These are phyloP conservation scores for Acanthis flammea DNA, from an alignment of 2,797 vertebrate species.

Conservation along the genomic window DNA sequence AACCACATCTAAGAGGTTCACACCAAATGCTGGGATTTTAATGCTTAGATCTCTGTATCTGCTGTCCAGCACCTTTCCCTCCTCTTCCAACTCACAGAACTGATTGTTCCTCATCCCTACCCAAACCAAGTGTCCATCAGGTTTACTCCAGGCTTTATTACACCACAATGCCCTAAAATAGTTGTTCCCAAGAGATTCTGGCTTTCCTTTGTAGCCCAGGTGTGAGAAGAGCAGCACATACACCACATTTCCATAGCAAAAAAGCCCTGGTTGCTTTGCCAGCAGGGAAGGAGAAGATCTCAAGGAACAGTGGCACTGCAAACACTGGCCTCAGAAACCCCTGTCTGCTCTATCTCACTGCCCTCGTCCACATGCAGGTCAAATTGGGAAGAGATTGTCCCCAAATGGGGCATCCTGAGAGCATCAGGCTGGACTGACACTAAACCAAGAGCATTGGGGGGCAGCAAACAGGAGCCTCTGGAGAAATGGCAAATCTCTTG, in stretches of 20 bases:
- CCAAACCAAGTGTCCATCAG: neutral
- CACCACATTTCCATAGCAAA: neutral
- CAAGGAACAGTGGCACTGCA: neutral
- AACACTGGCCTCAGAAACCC: neutral
- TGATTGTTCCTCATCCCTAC: neutral
- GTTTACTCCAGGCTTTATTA: neutral
- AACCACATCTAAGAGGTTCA: neutral
- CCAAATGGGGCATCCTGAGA: neutral
- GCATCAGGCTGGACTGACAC: neutral
- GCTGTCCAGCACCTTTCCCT: neutral
- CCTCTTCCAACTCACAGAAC: neutral
- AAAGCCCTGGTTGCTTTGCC: neutral
- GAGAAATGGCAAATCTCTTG: neutral
- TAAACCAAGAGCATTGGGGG: rapidly evolving
- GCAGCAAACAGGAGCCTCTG: neutral
- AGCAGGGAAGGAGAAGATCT: neutral
- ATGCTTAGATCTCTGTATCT: neutral
- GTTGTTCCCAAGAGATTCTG: neutral
- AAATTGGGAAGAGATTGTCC: neutral
- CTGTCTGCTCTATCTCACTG: neutral
- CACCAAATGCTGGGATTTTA: rapidly evolving
- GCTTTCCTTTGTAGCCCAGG: neutral
- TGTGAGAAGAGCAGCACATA: neutral
- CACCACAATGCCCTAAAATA: neutral
- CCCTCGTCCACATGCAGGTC: neutral